These are phyloP conservation scores for Eupithecia insigniata DNA, from an alignment of 2,888 invertebrate species.

Conservation along the genomic window DNA sequence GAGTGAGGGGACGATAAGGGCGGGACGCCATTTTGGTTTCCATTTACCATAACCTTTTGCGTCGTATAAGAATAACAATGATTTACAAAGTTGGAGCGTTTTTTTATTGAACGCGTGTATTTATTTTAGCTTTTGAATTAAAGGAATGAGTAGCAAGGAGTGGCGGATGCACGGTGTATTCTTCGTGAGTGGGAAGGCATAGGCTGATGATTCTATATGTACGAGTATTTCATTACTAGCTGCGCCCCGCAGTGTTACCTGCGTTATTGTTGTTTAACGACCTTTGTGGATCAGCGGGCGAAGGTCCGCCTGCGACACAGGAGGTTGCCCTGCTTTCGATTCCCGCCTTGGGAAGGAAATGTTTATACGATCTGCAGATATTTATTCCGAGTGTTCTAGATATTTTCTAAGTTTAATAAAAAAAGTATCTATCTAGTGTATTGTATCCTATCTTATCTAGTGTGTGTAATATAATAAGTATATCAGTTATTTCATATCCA, in stretches of 20 bases:
- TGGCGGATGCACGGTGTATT: neutral
- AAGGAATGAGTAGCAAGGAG: neutral
- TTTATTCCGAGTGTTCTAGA: no score
- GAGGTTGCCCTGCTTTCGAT: no score
- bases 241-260: neutral
- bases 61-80: constrained; percentile 24
- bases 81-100: constrained; percentile 1
- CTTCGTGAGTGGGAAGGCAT: neutral
- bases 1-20: constrained; percentile 49
- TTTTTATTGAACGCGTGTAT: neutral
- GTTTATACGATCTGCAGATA: no score
- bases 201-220: neutral
- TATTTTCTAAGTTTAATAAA: no score
- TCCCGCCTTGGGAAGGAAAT: no score
- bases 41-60: constrained; percentile 38
- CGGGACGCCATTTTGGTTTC: constrained; percentile 59
- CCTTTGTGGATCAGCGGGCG: no score
- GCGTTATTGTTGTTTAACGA: no score
- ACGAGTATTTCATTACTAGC: neutral
- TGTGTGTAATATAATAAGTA: no score
- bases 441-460: no score
- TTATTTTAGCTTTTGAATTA: constrained; percentile 1
- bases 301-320: no score
- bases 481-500: no score
- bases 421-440: no score